Evolutionary conservation across 1,140 invertebrate species (phyloP), one percentile per base, ranked within the genome.

Genomic region (Heliothis virescens): DNA sequence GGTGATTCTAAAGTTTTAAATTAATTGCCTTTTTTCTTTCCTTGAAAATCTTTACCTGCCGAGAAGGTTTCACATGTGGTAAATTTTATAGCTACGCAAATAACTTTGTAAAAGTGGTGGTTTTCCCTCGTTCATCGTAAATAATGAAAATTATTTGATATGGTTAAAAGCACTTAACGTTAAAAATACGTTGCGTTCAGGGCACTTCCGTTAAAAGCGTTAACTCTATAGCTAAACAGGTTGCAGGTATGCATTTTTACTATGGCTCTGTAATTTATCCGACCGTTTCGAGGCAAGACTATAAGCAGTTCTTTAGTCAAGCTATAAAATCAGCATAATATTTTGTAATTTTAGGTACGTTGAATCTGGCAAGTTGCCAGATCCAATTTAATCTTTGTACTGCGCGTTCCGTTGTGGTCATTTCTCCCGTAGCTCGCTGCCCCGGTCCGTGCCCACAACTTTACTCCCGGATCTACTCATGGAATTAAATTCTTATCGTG

Each of bases 351-450:
- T 86, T 74, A 75, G 65, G 78, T 86, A 81, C 86, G 59, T 84
- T 82, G 81, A 85, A 82, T 82, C 83, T 93, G 90, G 92, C 89
- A 76, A 79, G 80, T 79, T 87, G 90, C 92, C 92, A 87, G 82
- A 84, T 90, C 91, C 91, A 91, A 93, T 93, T 93, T 93, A 92
- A 92, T 93, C 92, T 93, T 92, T 90, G 89, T 91, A 87, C 84
- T 82, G 82, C 79, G 85, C 67, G 81, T 79, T 83, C 60, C 82
- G 86, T 86, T 90, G 92, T 91, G 91, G 90, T 92, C 90, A 92
- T 90, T 91, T 87, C 84, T 85, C 69, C 81, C 80, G 82, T 79
- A 69, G 83, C 83, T 47, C 18, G 59, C 13, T 48, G 74, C 84
- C 85, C 71, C 83, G 81, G 84, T 88, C 84, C 86, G 83, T 84